A percentile compares a stretch with the other conserved stretches of the same genome.
These are phyloP conservation scores for Pseudolaguvia tuberculata DNA, from an alignment of 2,113 vertebrate genomes.

Conservation along the genomic window DNA sequence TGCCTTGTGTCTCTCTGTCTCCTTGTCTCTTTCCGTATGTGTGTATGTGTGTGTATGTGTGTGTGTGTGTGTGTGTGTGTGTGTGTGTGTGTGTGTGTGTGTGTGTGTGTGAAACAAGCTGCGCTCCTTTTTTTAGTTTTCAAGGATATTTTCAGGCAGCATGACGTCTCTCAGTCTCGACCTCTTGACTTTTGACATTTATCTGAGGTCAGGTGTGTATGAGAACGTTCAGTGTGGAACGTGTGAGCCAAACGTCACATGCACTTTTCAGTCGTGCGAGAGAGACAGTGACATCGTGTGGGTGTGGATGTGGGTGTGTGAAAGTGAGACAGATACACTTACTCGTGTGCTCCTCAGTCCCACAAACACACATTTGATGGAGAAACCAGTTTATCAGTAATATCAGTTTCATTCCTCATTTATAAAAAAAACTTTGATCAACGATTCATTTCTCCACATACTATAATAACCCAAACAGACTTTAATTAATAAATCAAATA, in stretches of 20 bases:
- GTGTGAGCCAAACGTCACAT: not conserved
- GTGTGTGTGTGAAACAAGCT: not conserved
- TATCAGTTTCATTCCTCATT: too few species aligned
- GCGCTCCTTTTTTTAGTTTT: not conserved
- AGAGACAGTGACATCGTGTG: too few species aligned
- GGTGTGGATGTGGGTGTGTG: too few species aligned
- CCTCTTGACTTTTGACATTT: conserved; percentile 16
- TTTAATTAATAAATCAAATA: too few species aligned
- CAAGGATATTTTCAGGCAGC: not conserved
- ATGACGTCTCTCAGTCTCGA: conserved; percentile 29
- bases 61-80: not conserved
- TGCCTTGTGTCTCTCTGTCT: not conserved
- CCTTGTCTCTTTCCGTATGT: too few species aligned
- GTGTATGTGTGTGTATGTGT: not conserved
- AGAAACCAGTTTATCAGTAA: too few species aligned
- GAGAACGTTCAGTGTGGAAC: conserved; percentile 25
- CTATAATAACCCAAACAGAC: too few species aligned
- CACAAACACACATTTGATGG: too few species aligned
- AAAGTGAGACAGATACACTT: not conserved
- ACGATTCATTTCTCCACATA: too few species aligned
- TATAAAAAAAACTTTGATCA: too few species aligned
- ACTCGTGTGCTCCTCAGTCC: too few species aligned
- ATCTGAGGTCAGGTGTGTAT: conserved; percentile 46
- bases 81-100: not conserved
- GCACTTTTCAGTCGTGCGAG: not conserved